Conservation (phyloP, 2,113 vertebrate genomes). For the Hemiprocne comata region DNA sequence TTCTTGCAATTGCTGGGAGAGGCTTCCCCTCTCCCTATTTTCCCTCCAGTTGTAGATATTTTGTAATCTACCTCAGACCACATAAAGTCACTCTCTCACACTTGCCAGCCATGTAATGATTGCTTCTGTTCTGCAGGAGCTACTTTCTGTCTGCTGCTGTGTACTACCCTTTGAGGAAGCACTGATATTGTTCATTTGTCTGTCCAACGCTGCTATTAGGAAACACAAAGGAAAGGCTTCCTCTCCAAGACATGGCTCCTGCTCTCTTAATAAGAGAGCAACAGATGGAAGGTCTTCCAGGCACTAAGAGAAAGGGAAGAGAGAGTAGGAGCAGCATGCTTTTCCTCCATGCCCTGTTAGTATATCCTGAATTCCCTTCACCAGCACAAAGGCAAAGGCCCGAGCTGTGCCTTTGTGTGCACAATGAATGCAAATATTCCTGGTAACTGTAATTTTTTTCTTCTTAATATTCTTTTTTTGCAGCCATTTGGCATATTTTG, state of each 20-base stretch:
- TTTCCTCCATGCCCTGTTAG: not conserved
- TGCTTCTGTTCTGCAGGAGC: conserved; percentile 13
- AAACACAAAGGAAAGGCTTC: not conserved
- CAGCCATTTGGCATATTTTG: not conserved
- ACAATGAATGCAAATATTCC: not conserved
- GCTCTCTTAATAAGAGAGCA: not conserved
- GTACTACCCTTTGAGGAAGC: not conserved
- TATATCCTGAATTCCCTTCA: not conserved
- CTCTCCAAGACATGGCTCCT: not conserved
- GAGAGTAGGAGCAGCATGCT: not conserved
- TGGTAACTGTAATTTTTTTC: not conserved
- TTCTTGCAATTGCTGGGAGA: not conserved
- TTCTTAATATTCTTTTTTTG: too few relatives aligned
- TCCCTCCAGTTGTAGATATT: not conserved
- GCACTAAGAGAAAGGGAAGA: not conserved
- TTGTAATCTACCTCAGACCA: not conserved
- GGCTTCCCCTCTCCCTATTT: not conserved
- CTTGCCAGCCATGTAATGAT: not conserved
- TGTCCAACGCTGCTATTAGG: not conserved
- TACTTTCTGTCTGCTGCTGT: not conserved
- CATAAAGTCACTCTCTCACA: not conserved
- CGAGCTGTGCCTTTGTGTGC: not conserved
- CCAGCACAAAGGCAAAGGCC: not conserved
- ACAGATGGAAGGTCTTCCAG: not conserved
- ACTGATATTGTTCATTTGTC: not conserved